Evolutionary conservation across 2,797 vertebrate genomes (phyloP).

Genomic region (Hyperoplus immaculatus): DNA sequence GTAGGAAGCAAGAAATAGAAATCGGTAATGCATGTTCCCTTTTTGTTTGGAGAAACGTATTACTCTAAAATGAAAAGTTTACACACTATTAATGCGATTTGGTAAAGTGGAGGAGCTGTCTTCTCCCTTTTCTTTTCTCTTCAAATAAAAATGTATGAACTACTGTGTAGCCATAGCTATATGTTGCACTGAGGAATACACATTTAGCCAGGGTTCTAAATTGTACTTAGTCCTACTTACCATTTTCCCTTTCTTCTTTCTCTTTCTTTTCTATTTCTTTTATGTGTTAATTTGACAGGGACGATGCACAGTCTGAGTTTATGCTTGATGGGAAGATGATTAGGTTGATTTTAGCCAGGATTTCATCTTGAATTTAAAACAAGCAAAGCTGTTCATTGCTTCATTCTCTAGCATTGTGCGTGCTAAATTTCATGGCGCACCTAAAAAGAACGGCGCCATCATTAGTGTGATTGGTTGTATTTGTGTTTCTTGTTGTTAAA

Average conservation of each 20-base stretch:
- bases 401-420: neutral
- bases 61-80: neutral
- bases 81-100: neutral
- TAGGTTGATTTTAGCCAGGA: too few relatives aligned
- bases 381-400: too few relatives aligned
- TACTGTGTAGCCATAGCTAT: too few relatives aligned
- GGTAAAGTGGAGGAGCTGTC: neutral
- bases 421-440: neutral
- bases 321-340: too few relatives aligned
- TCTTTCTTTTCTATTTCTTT: too few relatives aligned
- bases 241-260: too few relatives aligned
- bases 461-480: slow-evolving; percentile 30
- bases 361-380: too few relatives aligned
- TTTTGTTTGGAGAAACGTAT: neutral
- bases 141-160: neutral
- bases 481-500: neutral
- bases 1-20: neutral
- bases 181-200: neutral
- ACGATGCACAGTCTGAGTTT: too few relatives aligned
- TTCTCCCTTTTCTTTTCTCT: neutral
- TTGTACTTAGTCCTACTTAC: too few relatives aligned
- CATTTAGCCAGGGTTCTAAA: neutral
- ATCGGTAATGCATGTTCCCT: neutral
- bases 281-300: too few relatives aligned
- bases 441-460: slow-evolving; percentile 18